Percentiles rank a stretch among this genome's conserved stretches.
phyloP scores from a whole-genome alignment of 2,797 vertebrate species.

The Nothura maculosa region DNA sequence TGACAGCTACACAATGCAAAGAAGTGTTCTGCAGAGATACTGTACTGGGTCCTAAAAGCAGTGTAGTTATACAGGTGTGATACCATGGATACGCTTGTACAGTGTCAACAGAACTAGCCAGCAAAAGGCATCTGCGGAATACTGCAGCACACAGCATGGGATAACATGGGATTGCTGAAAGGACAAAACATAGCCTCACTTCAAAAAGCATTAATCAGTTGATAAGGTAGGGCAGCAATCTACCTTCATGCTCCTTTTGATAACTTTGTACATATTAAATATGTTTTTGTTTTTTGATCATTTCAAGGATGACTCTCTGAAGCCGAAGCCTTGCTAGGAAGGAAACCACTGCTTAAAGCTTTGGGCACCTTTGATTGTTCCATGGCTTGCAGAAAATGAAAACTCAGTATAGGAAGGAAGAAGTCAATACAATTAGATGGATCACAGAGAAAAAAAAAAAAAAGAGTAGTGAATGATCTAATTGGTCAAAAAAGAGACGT shows the following conservation, averaged over 20 bases:
- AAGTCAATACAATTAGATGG: not conserved
- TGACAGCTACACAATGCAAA: not conserved
- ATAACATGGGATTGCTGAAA: not conserved
- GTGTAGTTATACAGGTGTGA: not conserved
- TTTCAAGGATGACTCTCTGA: not conserved
- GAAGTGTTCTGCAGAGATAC: not conserved
- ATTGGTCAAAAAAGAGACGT: not conserved
- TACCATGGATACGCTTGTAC: not conserved
- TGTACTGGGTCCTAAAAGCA: not conserved
- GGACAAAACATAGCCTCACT: not conserved
- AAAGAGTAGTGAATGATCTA: not conserved
- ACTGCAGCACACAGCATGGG: not conserved
- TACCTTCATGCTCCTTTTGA: not conserved
- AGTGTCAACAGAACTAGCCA: conserved; percentile 9
- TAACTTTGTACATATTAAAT: conserved; percentile 7
- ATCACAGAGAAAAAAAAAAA: not conserved
- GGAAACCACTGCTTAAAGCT: not conserved
- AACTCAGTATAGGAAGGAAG: not conserved
- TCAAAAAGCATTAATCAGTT: not conserved
- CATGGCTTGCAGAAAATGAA: not conserved
- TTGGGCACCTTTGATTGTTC: not conserved
- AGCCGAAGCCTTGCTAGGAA: not conserved
- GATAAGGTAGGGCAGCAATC: conserved; percentile 2
- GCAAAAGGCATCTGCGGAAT: not conserved
- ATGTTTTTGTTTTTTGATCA: not conserved